A percentile compares a stretch with the other conserved stretches of the same genome.
phyloP scores from a whole-genome alignment of 2,113 vertebrate genomes.

The Dipodomys merriami region DNA sequence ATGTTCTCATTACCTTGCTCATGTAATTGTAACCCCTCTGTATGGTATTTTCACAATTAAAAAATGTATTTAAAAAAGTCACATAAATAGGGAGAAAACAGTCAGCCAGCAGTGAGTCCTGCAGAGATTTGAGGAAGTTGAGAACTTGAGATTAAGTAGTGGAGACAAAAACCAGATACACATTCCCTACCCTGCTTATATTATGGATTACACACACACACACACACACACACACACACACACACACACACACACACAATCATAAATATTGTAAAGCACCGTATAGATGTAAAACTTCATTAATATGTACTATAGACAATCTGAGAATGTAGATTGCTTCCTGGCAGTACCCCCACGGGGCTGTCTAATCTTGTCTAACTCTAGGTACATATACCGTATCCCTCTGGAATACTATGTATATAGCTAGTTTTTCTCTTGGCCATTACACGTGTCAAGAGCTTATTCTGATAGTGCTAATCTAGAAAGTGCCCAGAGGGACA shows the following conservation, averaged over 20 bases:
- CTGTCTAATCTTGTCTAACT: background rate
- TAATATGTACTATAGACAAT: background rate
- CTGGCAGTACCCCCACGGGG: background rate
- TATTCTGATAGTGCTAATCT: background rate
- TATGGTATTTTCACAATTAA: too few relatives aligned
- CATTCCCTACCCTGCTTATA: background rate
- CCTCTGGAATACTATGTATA: background rate
- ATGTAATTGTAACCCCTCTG: too few relatives aligned
- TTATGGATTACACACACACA: background rate
- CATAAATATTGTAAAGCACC: background rate
- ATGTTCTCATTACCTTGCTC: too few relatives aligned
- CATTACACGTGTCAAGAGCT: background rate
- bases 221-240: background rate
- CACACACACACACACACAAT: background rate
- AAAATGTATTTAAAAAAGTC: background rate
- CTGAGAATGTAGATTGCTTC: background rate
- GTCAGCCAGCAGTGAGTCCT: background rate
- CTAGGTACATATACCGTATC: background rate
- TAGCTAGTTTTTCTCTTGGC: background rate
- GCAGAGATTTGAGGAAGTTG: background rate
- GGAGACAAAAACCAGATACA: background rate
- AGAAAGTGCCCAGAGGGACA: slow-evolving; percentile 38
- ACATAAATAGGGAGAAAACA: background rate
- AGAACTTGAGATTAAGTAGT: background rate
- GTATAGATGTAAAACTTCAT: background rate